A percentile compares a stretch with the other conserved stretches of the same genome.
These are phyloP conservation scores for Papilio xuthus DNA, from an alignment of 1,140 invertebrate genomes.

Conservation along the genomic window DNA sequence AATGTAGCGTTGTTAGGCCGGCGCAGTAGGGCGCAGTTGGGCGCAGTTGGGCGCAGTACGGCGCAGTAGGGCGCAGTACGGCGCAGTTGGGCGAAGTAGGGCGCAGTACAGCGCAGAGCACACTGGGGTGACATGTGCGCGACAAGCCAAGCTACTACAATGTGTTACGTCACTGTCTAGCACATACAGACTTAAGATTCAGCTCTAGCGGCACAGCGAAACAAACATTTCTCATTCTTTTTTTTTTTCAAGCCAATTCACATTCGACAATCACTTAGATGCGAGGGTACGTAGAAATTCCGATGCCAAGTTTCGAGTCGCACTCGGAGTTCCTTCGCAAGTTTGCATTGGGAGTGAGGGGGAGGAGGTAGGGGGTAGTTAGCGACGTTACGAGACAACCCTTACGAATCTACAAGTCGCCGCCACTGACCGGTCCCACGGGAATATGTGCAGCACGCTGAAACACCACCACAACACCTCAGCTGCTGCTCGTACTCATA, in stretches of 20 bases:
- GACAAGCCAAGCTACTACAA: constrained; percentile 40
- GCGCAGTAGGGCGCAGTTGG: no score
- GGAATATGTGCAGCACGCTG: constrained; percentile 78
- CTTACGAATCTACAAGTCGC: constrained; percentile 63
- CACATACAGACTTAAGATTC: not conserved
- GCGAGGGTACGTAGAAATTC: constrained; percentile 11
- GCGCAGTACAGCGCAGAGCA: not conserved
- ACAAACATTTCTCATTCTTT: constrained; percentile 12
- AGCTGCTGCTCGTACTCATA: not conserved
- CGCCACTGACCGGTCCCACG: constrained; percentile 75
- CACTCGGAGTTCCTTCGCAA: constrained; percentile 26
- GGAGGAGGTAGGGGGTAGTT: constrained; percentile 26
- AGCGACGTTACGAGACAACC: constrained; percentile 59
- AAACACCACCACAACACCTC: constrained; percentile 53
- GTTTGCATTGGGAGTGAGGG: not conserved
- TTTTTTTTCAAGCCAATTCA: constrained; percentile 32
- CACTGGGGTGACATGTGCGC: not conserved
- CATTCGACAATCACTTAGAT: constrained; percentile 5
- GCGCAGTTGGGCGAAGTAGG: not conserved
- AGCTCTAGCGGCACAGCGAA: constrained; percentile 7
- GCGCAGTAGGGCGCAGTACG: no score
- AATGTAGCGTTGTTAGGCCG: no score
- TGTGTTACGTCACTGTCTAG: not conserved
- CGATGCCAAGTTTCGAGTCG: not conserved
- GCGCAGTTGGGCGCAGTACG: no score